These are phyloP conservation scores for Eilema caniola DNA, from an alignment of 2,888 invertebrate genomes.

Conservation along the genomic window DNA sequence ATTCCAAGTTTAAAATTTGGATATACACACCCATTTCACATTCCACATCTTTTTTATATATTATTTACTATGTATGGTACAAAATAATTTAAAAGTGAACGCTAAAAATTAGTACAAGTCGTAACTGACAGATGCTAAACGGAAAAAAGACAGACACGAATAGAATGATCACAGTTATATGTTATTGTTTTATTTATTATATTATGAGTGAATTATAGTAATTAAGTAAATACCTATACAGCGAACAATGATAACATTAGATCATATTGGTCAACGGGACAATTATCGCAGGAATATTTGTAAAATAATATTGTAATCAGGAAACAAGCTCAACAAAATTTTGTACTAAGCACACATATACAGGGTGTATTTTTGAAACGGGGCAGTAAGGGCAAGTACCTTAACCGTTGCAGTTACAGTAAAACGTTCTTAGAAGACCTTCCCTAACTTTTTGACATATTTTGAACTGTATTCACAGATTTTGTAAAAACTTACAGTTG, in stretches of 20 bases:
- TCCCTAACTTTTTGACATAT: too few species aligned
- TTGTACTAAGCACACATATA: too few species aligned
- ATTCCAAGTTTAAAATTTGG: background rate
- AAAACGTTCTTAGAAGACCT: too few species aligned
- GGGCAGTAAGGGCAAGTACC: too few species aligned
- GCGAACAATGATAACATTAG: conserved; percentile 12
- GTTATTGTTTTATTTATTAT: conserved; percentile 46
- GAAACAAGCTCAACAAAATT: conserved; percentile 24
- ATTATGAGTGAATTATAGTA: conserved; percentile 28
- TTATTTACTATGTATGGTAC: conserved; percentile 69
- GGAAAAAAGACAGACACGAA: conserved; percentile 67
- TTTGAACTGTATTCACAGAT: too few species aligned
- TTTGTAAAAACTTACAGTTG: too few species aligned
- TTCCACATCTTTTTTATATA: conserved; percentile 28
- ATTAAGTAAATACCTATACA: conserved; percentile 47
- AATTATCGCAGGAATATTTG: background rate
- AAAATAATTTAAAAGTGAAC: conserved; percentile 68
- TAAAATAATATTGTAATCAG: conserved; percentile 3
- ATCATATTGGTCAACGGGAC: conserved; percentile 12
- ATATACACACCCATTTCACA: conserved; percentile 17
- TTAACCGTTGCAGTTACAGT: too few species aligned
- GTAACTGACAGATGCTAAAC: conserved; percentile 40
- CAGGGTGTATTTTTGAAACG: too few species aligned
- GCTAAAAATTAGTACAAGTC: conserved; percentile 41
- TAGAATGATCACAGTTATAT: conserved; percentile 44